These are phyloP conservation scores for Alexandromys fortis DNA, from an alignment of 2,113 vertebrate species.

Conservation along the genomic window DNA sequence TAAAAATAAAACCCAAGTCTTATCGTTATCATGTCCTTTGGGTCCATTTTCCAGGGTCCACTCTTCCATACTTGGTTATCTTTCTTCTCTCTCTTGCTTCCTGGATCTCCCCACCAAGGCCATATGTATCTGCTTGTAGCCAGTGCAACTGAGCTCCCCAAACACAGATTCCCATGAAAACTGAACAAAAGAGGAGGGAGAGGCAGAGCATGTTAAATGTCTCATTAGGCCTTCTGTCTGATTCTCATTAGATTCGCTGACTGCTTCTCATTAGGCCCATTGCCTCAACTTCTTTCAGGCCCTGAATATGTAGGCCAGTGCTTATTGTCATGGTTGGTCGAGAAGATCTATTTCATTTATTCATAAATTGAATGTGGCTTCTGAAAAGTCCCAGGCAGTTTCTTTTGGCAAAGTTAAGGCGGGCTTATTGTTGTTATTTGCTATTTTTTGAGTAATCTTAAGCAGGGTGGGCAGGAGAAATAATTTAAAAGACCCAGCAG, in stretches of 20 bases:
- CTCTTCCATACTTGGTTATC: background rate
- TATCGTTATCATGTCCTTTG: background rate
- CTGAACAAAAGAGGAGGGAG: conserved; percentile 77
- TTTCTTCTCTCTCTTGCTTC: conserved; percentile 61
- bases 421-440: conserved; percentile 70
- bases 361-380: conserved; percentile 78
- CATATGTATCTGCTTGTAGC: conserved; percentile 75
- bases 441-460: conserved; percentile 7
- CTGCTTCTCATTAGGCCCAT: conserved; percentile 81
- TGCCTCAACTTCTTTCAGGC: conserved; percentile 78
- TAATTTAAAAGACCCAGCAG: conserved; percentile 66
- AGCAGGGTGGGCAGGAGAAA: conserved; percentile 63
- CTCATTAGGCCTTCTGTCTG: conserved; percentile 81
- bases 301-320: conserved; percentile 72
- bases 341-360: conserved; percentile 78
- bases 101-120: conserved; percentile 61
- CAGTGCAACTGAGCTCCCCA: conserved; percentile 65
- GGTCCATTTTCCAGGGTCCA: conserved; percentile 8
- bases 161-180: conserved; percentile 81
- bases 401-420: conserved; percentile 67
- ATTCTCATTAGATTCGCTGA: conserved; percentile 78
- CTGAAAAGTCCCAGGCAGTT: conserved; percentile 76
- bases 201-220: conserved; percentile 77
- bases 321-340: conserved; percentile 73
- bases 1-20: background rate